Percentiles rank a stretch among this genome's conserved stretches.
Conservation (phyloP, 2,888 invertebrate genomes). For the Atethmia centrago region DNA sequence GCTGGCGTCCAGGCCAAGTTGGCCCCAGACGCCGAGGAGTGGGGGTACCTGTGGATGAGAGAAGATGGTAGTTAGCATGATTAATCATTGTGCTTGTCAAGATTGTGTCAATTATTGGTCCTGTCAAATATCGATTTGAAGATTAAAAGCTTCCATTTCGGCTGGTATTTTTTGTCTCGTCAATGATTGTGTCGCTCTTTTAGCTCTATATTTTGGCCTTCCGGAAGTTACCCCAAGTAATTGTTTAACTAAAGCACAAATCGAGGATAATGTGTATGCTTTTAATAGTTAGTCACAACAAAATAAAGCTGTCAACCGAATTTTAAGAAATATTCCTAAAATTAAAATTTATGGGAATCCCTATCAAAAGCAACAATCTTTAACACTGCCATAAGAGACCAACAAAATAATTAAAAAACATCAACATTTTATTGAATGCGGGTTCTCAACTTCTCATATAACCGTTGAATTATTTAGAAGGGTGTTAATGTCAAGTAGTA, state of each 20-base stretch:
- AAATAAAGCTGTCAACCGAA: not conserved
- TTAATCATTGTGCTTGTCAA: not conserved
- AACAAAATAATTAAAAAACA: constrained; percentile 42
- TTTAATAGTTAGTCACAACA: no score
- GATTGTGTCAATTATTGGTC: no score
- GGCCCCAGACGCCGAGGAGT: constrained; percentile 95
- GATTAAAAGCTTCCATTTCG: no score
- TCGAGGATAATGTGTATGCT: no score
- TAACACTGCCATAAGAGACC: not conserved
- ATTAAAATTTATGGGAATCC: not conserved
- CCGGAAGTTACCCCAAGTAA: no score
- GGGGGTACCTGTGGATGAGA: constrained; percentile 92
- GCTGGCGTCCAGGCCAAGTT: constrained; percentile 93
- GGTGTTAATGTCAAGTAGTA: constrained; percentile 35
- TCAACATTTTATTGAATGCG: constrained; percentile 47
- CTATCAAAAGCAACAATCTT: constrained; percentile 6
- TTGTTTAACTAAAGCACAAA: no score
- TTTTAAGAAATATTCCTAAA: not conserved
- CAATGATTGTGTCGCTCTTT: no score
- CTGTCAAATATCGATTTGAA: no score
- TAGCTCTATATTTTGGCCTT: no score
- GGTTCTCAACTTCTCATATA: constrained; percentile 35
- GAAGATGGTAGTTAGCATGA: not conserved
- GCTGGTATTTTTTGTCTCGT: no score
- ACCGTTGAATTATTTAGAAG: constrained; percentile 54